phyloP scores from a whole-genome alignment of 2,888 invertebrate genomes.

The Tuta absoluta region DNA sequence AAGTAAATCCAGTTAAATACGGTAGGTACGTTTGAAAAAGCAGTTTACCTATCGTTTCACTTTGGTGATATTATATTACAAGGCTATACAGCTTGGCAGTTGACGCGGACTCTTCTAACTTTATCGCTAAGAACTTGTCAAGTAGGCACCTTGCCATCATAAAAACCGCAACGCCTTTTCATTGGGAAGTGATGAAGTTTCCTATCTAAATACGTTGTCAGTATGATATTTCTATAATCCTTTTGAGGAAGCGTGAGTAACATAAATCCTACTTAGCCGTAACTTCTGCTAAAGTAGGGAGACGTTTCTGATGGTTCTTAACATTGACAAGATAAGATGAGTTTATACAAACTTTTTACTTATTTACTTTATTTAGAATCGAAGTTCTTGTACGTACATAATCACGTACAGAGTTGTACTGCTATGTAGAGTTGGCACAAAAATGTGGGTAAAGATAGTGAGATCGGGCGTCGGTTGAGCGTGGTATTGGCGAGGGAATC shows the following conservation, averaged over 20 bases:
- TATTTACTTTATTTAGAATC: conserved; percentile 77
- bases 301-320: conserved; percentile 73
- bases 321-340: conserved; percentile 70
- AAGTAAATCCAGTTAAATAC: conserved; percentile 39
- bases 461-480: conserved; percentile 65
- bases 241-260: conserved; percentile 67
- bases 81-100: conserved; percentile 1
- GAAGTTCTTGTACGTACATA: conserved; percentile 53
- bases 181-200: conserved; percentile 27
- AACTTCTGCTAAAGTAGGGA: conserved; percentile 77
- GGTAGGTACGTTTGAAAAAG: background rate
- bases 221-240: conserved; percentile 70
- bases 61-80: conserved; percentile 7
- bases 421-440: conserved; percentile 36
- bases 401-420: background rate
- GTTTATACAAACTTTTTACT: conserved; percentile 76
- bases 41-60: conserved; percentile 15
- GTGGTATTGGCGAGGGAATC: conserved; percentile 66
- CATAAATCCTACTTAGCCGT: conserved; percentile 77
- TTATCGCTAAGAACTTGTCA: conserved; percentile 21
- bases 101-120: conserved; percentile 4
- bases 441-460: conserved; percentile 52
- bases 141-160: conserved; percentile 20
- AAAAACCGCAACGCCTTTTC: conserved; percentile 22
- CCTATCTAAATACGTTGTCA: conserved; percentile 45